Evolutionary conservation across 2,888 invertebrate species (phyloP).

Genomic region (Temnothorax ravouxi): DNA sequence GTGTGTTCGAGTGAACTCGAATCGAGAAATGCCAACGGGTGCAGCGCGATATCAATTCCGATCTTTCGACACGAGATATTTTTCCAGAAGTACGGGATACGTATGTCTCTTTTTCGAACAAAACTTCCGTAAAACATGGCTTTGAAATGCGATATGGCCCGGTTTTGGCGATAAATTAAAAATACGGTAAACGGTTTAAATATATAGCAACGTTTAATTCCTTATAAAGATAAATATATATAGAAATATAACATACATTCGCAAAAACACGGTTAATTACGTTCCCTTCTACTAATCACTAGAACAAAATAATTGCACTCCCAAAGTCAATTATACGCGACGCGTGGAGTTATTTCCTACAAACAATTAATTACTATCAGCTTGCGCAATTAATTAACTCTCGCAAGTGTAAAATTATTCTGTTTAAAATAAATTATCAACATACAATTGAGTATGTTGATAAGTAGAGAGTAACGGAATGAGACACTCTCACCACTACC

Average conservation of each 20-base stretch:
- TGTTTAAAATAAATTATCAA: not conserved
- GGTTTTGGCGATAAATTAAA: slow-evolving; percentile 9
- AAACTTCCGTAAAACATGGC: slow-evolving; percentile 1
- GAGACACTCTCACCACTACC: not conserved
- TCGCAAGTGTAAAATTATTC: not conserved
- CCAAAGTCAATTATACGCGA: not conserved
- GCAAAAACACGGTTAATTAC: not conserved
- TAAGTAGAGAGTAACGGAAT: not conserved
- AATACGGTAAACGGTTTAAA: slow-evolving; percentile 3
- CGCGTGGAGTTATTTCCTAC: not conserved
- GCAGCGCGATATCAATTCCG: slow-evolving; percentile 39
- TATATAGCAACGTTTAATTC: not conserved
- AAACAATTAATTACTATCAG: not conserved
- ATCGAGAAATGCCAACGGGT: slow-evolving; percentile 34
- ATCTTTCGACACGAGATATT: slow-evolving; percentile 29
- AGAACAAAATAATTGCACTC: not conserved
- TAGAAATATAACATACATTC: not conserved
- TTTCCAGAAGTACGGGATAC: slow-evolving; percentile 5
- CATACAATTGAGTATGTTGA: not conserved
- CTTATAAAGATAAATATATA: not conserved
- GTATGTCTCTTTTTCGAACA: slow-evolving; percentile 3
- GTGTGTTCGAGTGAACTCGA: slow-evolving; percentile 14
- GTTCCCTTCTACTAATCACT: not conserved
- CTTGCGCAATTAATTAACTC: not conserved
- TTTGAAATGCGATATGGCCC: not conserved